Conservation (phyloP, 2,888 invertebrate genomes). For the Cetonia aurata region DNA sequence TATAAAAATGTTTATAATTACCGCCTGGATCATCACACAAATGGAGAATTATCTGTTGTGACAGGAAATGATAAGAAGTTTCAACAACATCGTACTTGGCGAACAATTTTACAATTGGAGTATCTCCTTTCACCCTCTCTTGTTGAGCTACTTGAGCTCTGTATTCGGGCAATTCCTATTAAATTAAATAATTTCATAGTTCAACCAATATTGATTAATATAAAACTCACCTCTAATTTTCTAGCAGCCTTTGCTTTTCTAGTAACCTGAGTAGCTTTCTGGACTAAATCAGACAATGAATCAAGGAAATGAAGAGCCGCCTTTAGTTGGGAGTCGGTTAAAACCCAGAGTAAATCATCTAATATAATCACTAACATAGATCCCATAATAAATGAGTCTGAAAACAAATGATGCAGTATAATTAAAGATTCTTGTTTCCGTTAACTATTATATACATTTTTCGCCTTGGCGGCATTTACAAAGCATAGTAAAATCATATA, state of each 20-base stretch:
- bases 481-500: not conserved
- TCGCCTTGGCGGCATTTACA: too few species aligned
- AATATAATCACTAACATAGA: constrained; percentile 92
- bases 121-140: constrained; percentile 64
- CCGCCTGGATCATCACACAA: constrained; percentile 95
- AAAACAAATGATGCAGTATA: constrained; percentile 52
- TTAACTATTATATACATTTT: too few species aligned
- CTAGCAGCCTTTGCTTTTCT: constrained; percentile 86
- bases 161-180: constrained; percentile 78
- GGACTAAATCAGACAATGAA: constrained; percentile 85
- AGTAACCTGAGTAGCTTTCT: constrained; percentile 83
- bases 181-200: constrained; percentile 35
- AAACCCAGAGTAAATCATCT: constrained; percentile 96
- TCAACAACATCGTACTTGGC: constrained; percentile 93
- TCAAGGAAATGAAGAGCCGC: constrained; percentile 93
- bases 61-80: constrained; percentile 96
- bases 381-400: constrained; percentile 94
- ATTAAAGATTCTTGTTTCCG: not conserved
- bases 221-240: constrained; percentile 76
- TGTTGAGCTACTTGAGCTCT: constrained; percentile 78
- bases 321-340: constrained; percentile 95
- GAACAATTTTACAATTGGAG: constrained; percentile 75
- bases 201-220: constrained; percentile 30
- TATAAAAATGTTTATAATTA: constrained; percentile 64
- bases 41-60: constrained; percentile 94